Evolutionary conservation across 2,113 vertebrate species (phyloP).

Genomic region (Scophthalmus maximus): DNA sequence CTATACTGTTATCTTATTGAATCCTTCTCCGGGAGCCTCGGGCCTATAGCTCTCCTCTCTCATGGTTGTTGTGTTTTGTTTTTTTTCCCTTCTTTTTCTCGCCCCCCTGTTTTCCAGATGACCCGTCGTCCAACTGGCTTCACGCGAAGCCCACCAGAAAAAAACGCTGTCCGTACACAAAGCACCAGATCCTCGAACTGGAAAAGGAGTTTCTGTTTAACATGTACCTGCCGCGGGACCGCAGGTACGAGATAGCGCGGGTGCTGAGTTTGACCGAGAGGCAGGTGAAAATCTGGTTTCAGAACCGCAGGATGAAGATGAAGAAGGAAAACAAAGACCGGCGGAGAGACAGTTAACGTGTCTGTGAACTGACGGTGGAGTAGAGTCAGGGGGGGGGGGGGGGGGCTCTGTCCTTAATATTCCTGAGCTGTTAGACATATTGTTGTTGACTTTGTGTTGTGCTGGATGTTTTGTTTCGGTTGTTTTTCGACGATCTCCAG

Average conservation of each 20-base stretch:
- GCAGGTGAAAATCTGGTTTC: slow-evolving; percentile 99
- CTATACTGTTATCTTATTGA: not conserved
- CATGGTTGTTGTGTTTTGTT: slow-evolving; percentile 37
- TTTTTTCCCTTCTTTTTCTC: not conserved
- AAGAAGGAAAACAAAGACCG: slow-evolving; percentile 99
- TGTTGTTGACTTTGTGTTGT: slow-evolving; percentile 86
- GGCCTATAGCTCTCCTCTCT: slow-evolving; percentile 59
- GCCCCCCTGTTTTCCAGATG: slow-evolving; percentile 84
- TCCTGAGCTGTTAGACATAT: slow-evolving; percentile 73
- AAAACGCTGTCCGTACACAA: slow-evolving; percentile 97
- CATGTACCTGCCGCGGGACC: slow-evolving; percentile 99
- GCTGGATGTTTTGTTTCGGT: slow-evolving; percentile 76
- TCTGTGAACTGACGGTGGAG: slow-evolving; percentile 34
- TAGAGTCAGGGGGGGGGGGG: not conserved
- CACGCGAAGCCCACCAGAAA: slow-evolving; percentile 98
- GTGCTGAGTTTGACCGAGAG: slow-evolving; percentile 96
- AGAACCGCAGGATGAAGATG: slow-evolving; percentile 99
- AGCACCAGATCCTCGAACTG: slow-evolving; percentile 97
- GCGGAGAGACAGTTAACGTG: slow-evolving; percentile 90
- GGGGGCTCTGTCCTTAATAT: slow-evolving; percentile 38
- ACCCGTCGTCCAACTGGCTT: slow-evolving; percentile 97
- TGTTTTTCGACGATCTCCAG: slow-evolving; percentile 81
- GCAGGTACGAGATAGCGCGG: slow-evolving; percentile 96
- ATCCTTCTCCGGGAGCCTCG: slow-evolving; percentile 34
- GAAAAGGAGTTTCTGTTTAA: slow-evolving; percentile 99